These are phyloP conservation scores for Eudyptes chrysolophus DNA, from an alignment of 2,113 vertebrate species.

Conservation along the genomic window DNA sequence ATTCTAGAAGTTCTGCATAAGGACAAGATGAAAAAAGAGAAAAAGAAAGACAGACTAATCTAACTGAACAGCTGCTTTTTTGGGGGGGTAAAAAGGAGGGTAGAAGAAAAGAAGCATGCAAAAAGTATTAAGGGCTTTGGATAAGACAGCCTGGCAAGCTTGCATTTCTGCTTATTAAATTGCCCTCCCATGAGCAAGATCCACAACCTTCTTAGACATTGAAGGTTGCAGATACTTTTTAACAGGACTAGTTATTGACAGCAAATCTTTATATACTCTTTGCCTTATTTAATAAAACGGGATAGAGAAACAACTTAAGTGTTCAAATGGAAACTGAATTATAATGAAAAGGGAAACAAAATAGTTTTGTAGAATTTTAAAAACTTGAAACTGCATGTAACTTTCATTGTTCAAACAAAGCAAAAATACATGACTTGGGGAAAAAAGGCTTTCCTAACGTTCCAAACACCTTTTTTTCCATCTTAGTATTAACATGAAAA, in stretches of 20 bases:
- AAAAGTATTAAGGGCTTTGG: constrained; percentile 18
- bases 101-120: constrained; percentile 5
- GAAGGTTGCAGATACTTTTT: constrained; percentile 16
- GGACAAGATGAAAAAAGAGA: background rate
- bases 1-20: background rate
- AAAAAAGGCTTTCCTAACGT: background rate
- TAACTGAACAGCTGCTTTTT: background rate
- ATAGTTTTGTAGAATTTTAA: background rate
- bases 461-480: background rate
- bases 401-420: background rate
- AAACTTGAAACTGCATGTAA: background rate
- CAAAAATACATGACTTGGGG: background rate
- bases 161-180: constrained; percentile 27
- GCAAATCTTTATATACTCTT: background rate
- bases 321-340: background rate
- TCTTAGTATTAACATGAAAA: background rate
- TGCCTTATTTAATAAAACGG: background rate
- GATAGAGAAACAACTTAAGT: background rate
- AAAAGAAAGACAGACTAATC: background rate
- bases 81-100: background rate
- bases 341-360: background rate
- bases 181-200: background rate
- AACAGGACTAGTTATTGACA: background rate
- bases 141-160: background rate
- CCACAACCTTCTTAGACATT: background rate